phyloP scores from a whole-genome alignment of 2,888 invertebrate genomes.

The Disparrhopalites patrizii region DNA sequence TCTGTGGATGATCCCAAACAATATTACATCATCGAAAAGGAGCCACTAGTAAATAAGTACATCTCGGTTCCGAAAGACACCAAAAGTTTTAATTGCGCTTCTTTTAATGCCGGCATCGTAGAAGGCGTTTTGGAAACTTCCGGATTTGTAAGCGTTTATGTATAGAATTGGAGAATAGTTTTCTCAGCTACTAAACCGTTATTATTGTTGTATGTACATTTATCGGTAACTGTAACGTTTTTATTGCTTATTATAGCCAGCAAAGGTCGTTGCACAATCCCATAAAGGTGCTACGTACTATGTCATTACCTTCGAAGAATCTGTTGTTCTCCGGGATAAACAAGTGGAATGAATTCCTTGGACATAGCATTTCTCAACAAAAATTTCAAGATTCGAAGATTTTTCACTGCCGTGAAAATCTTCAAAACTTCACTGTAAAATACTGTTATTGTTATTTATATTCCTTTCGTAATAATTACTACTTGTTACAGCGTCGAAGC shows the following conservation, averaged over 20 bases:
- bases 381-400: no score
- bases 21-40: conserved; percentile 97
- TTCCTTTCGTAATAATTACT: background rate
- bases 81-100: conserved; percentile 93
- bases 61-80: conserved; percentile 93
- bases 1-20: conserved; percentile 97
- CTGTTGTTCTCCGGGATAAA: conserved; percentile 84
- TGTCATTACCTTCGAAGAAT: conserved; percentile 96
- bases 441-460: no score
- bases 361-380: no score
- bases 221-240: background rate
- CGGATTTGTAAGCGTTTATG: conserved; percentile 81
- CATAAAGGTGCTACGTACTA: conserved; percentile 95
- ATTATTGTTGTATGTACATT: background rate
- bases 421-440: no score
- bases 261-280: conserved; percentile 98
- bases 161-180: conserved; percentile 17
- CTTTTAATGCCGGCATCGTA: conserved; percentile 96
- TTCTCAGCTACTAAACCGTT: conserved; percentile 12
- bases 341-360: conserved; percentile 68
- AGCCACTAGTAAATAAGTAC: conserved; percentile 92
- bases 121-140: conserved; percentile 91
- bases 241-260: conserved; percentile 77
- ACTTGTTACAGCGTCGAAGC: no score
- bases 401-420: no score